Percentiles rank a stretch among this genome's conserved stretches.
These are phyloP conservation scores for Toxotes chatareus DNA, from an alignment of 2,113 vertebrate species.

Conservation along the genomic window DNA sequence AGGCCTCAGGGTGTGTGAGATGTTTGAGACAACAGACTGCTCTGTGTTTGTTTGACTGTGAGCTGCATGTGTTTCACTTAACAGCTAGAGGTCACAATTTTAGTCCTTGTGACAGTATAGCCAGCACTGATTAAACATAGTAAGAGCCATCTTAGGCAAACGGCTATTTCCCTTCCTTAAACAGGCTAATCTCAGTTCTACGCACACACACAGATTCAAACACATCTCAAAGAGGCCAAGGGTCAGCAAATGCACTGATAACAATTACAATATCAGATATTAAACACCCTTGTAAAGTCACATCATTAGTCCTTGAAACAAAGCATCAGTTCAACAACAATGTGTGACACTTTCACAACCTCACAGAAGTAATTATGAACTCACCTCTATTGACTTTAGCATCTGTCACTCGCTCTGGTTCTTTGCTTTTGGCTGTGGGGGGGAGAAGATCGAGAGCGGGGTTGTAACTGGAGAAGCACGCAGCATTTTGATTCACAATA, in stretches of 20 bases:
- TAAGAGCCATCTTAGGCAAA: neutral
- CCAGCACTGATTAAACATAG: slow-evolving; percentile 8
- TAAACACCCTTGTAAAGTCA: neutral
- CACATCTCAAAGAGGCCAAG: neutral
- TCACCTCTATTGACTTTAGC: slow-evolving; percentile 90
- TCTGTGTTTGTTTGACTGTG: slow-evolving; percentile 35
- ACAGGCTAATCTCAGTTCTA: neutral
- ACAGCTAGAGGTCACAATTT: slow-evolving; percentile 27
- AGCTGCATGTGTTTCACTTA: slow-evolving; percentile 12
- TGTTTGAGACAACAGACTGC: slow-evolving; percentile 26
- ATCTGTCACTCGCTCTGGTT: slow-evolving; percentile 90
- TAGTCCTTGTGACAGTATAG: slow-evolving; percentile 23
- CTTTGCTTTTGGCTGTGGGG: slow-evolving; percentile 93
- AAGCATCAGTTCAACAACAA: neutral
- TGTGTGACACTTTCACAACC: slow-evolving; percentile 8
- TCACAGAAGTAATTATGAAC: slow-evolving; percentile 43
- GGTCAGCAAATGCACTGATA: neutral
- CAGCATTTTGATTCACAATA: slow-evolving; percentile 34
- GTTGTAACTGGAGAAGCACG: slow-evolving; percentile 43
- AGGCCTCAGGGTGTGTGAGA: slow-evolving; percentile 21
- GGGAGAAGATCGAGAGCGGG: slow-evolving; percentile 57
- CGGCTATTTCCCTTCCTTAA: neutral
- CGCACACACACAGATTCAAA: neutral
- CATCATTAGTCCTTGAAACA: neutral
- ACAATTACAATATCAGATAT: neutral